Base-by-base conservation (phyloP, 53 echinoderm and acorn worm genomes). In the Stichopus horrens region DNA sequence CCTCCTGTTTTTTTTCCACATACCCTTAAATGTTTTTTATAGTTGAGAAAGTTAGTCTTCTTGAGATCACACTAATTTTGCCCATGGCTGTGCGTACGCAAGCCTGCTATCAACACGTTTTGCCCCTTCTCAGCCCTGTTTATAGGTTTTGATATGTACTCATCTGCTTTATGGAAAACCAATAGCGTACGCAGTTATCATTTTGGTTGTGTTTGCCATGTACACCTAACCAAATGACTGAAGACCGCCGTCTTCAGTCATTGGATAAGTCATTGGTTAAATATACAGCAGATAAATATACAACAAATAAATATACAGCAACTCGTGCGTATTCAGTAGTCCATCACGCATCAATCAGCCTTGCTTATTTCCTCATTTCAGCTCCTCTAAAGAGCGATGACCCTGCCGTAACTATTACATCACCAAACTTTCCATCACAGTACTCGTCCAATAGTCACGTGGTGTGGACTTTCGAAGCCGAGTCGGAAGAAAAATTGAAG, bases 371-470 rank as follows among this genome's bases (percentile, higher is more conserved):
- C 18, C 18, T 68, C 4, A 18, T 68, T 58, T 8, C 58, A 80
- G 80, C 80, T 52, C 80, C 58, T 80, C 6, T 80, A 2, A 80
- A 7, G 14, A 8, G 57, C 58, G 57, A 20, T 9, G 81, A 81
- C 21, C 8, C 20, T 6, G 58, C 8, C 10, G 57, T 81, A 56
- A 81, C 81, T 6, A 81, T 81, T 22, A 81, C 56, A 0, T 81
- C 81, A 21, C 81, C 81, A 23, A 81, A 81, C 23, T 81, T 81
- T 58, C 81, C 81, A 7, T 81, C 81, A 19, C 55, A 19, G 57
- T 81, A 81, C 53, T 81, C 7, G 5, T 81, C 81, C 19, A 81
- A 81, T 19, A 81, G 81, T 53, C 81, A 81, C 81, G 81, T 81
- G 56, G 58, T 81, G 0, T 81, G 81, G 81, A 81, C 81, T 0